phyloP scores from a whole-genome alignment of 53 echinoderm and acorn worm genomes.

The Astropecten irregularis region DNA sequence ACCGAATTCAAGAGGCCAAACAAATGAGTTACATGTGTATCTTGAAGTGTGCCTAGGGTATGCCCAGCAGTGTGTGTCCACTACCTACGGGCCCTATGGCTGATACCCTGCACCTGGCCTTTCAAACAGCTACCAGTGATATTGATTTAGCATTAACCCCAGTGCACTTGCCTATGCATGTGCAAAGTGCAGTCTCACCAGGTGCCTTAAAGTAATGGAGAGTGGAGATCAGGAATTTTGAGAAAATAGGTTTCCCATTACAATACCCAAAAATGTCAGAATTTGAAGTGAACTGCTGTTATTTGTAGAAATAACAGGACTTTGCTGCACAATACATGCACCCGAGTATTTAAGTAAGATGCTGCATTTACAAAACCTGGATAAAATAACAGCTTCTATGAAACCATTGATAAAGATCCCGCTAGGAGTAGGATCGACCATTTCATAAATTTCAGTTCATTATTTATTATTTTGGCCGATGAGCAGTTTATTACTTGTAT shows the following conservation, averaged over 20 bases:
- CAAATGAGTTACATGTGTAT: constrained; percentile 54
- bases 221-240: neutral
- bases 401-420: too few relatives aligned
- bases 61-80: constrained; percentile 32
- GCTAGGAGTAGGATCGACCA: too few relatives aligned
- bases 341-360: too few relatives aligned
- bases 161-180: neutral
- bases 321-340: too few relatives aligned
- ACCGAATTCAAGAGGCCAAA: constrained; percentile 22
- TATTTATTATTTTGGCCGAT: too few relatives aligned
- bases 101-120: constrained; percentile 35
- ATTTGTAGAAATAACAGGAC: too few relatives aligned
- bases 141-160: constrained; percentile 29
- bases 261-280: too few relatives aligned
- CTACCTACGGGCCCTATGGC: neutral
- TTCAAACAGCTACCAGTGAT: neutral
- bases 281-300: too few relatives aligned
- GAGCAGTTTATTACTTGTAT: too few relatives aligned
- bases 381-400: too few relatives aligned
- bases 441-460: too few relatives aligned
- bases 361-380: too few relatives aligned
- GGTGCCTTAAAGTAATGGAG: constrained; percentile 12
- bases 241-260: constrained; percentile 9
- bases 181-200: constrained; percentile 23
- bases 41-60: constrained; percentile 12